Base-by-base conservation (phyloP, 2,888 invertebrate genomes). In the Theodoxus fluviatilis region DNA sequence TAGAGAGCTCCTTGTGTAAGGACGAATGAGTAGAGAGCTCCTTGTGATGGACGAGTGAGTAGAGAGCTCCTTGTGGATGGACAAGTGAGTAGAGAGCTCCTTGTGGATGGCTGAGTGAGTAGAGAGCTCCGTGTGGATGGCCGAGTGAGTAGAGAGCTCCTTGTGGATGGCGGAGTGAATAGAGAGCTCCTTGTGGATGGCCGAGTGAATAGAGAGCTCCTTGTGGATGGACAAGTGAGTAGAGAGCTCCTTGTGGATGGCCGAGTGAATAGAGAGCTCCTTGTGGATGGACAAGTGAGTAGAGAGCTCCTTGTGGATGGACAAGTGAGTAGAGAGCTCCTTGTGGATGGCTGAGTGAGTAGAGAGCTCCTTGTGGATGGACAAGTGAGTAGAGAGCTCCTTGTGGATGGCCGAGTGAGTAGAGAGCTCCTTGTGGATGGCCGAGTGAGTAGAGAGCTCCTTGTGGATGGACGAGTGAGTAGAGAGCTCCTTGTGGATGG, bases 11-110 rank as follows among this genome's bases (percentile, higher is more conserved):
- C 7, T 35, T 28, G 9, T 3, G 28, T 3, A 6, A 64, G 37
- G 15, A 15, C 33, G n/a, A 59, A 9, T 31, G 31, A 55, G 22
- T 61, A 25, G 59, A 47, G 18, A 18, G 18, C n/a, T 3, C 22
- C 18, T 7, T 55, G n/a, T n/a, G n/a, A n/a, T n/a, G n/a, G n/a
- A n/a, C n/a, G n/a, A n/a, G n/a, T n/a, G n/a, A n/a, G n/a, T n/a
- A n/a, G n/a, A n/a, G n/a, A n/a, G 91, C 73, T 90, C 91, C 7
- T 90, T 92, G 74, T 95, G 96, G 88, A 93, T 94, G 87, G 87
- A 80, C 73, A 82, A 75, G 18, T 61, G n/a, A 25, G 43, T 67
- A 28, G n/a, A n/a, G 12, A 28, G 2, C 2, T 61, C 15, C 7
- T 35, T 28, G 9, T 3, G 28, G 18, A 6, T 68, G 37, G 15